Conservation (phyloP, 2,797 vertebrate species). For the Hippoglossus hippoglossus region DNA sequence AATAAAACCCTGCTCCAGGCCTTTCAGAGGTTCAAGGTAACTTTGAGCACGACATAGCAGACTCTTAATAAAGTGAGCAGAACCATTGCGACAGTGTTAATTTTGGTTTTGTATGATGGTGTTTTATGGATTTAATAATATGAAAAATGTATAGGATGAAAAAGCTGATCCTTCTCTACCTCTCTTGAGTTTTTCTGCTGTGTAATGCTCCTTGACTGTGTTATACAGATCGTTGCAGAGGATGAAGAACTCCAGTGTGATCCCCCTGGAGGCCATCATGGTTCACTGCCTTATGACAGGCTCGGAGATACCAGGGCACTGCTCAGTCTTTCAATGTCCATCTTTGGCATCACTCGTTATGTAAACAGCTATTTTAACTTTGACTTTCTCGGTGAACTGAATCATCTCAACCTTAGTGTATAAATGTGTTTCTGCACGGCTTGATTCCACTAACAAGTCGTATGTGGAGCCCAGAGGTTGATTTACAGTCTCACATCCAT, state of each 20-base stretch:
- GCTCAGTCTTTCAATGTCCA: slow-evolving; percentile 32
- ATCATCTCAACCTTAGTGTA: slow-evolving; percentile 25
- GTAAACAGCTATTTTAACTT: slow-evolving; percentile 36
- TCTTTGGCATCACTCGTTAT: slow-evolving; percentile 4
- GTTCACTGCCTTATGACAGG: slow-evolving; percentile 25
- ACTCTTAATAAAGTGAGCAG: too few relatives aligned
- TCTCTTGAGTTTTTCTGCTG: neutral
- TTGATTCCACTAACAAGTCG: slow-evolving; percentile 41
- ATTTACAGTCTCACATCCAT: slow-evolving; percentile 23
- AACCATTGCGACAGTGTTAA: too few relatives aligned
- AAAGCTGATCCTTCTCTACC: neutral
- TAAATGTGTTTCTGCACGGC: slow-evolving; percentile 42
- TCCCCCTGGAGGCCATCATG: slow-evolving; percentile 15
- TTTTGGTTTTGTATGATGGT: too few relatives aligned
- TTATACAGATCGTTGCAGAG: neutral
- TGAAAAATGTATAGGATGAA: slow-evolving; percentile 9
- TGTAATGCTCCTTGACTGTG: neutral
- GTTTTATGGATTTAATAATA: neutral
- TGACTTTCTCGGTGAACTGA: slow-evolving; percentile 28
- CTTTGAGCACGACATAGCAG: too few relatives aligned
- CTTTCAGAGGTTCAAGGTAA: too few relatives aligned
- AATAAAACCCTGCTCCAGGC: neutral
- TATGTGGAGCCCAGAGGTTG: slow-evolving; percentile 1
- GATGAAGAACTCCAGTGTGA: slow-evolving; percentile 19
- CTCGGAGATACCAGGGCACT: slow-evolving; percentile 9